Conservation (phyloP, 2,888 invertebrate genomes). For the Halictus quadricinctus region DNA sequence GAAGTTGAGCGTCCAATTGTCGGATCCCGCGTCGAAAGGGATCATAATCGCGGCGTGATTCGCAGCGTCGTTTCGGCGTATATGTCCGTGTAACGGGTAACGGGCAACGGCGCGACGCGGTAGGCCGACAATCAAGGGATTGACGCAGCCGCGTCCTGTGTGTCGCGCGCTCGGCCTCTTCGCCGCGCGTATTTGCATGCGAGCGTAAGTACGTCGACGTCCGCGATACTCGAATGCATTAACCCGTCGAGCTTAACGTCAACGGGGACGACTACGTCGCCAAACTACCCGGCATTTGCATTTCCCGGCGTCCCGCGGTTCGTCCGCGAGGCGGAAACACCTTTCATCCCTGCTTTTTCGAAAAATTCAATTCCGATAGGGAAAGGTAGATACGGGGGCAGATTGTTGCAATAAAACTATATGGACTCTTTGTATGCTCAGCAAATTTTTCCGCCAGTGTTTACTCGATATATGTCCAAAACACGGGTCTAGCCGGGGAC, state of each 20-base stretch:
- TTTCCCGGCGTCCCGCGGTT: slow-evolving; percentile 51
- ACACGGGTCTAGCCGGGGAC: too few species aligned
- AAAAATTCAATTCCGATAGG: background rate
- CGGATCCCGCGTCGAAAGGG: background rate
- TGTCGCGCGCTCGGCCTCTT: slow-evolving; percentile 49
- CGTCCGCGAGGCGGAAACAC: slow-evolving; percentile 4
- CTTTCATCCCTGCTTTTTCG: background rate
- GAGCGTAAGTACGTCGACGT: slow-evolving; percentile 40
- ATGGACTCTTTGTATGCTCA: too few species aligned
- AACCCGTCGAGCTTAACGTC: slow-evolving; percentile 52
- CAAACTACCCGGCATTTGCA: slow-evolving; percentile 63
- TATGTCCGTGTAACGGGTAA: slow-evolving; percentile 51
- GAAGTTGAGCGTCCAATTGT: background rate
- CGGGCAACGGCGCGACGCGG: slow-evolving; percentile 34
- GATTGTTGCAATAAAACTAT: background rate
- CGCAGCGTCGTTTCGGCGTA: slow-evolving; percentile 12
- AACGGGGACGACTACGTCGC: slow-evolving; percentile 56
- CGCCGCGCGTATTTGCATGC: slow-evolving; percentile 60
- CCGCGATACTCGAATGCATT: slow-evolving; percentile 64
- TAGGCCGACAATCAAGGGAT: slow-evolving; percentile 40
- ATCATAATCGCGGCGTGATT: slow-evolving; percentile 27
- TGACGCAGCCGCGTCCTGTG: slow-evolving; percentile 27
- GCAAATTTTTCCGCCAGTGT: too few species aligned
- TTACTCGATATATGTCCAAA: too few species aligned
- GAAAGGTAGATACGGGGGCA: background rate